A percentile compares a stretch with the other conserved stretches of the same genome.
Evolutionary conservation across 2,113 vertebrate species (phyloP).

Genomic region (Asarcornis scutulata): DNA sequence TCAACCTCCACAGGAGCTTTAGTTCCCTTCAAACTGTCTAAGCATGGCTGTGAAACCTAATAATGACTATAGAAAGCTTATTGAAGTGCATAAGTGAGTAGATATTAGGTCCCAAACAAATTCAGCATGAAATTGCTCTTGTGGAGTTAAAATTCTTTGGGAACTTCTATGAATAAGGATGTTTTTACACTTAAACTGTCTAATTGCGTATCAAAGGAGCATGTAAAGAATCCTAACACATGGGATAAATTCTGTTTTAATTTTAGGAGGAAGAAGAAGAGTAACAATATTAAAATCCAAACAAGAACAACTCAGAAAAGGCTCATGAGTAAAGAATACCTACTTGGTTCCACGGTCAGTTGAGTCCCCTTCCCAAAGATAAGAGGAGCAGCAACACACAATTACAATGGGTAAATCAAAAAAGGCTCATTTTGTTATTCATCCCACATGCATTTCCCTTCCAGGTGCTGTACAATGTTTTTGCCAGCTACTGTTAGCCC

Average conservation of each 20-base stretch:
- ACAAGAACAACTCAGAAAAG: neutral
- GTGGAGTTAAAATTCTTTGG: neutral
- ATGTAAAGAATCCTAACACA: neutral
- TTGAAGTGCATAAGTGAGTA: neutral
- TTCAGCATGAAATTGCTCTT: neutral
- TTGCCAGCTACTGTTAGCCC: neutral
- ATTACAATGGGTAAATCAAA: neutral
- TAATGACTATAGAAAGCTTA: neutral
- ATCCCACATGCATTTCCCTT: neutral
- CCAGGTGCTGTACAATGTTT: neutral
- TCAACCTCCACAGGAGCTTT: neutral
- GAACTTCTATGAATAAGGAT: neutral
- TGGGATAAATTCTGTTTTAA: neutral
- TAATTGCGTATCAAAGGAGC: neutral
- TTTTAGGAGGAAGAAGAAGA: neutral
- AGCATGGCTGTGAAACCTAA: neutral
- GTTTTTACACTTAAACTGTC: neutral
- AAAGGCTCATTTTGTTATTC: neutral
- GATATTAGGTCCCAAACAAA: neutral
- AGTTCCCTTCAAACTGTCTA: neutral
- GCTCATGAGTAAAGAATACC: neutral
- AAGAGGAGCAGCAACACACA: neutral
- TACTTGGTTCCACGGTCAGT: conserved; percentile 17
- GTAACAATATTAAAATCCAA: neutral
- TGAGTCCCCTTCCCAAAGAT: conserved; percentile 12